Evolutionary conservation across 1,140 invertebrate species (phyloP), one percentile per base, ranked within the genome.

Genomic region (Epicauta chinensis): DNA sequence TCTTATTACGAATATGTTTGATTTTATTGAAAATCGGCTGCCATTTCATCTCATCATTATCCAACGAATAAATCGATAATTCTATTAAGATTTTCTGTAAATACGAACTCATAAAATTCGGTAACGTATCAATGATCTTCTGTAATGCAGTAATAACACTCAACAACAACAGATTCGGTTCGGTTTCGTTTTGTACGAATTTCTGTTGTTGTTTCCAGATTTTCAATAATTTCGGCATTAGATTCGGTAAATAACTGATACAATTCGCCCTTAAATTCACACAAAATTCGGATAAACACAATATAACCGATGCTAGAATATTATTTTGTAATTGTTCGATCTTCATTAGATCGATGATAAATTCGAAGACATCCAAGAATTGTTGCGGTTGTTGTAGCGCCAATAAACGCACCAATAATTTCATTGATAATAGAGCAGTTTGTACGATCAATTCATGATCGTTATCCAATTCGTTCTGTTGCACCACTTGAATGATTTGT

Each of bases 71-170:
- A 53, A 77, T 74, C 15, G 80, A 76, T 11, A 89, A 66, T 51
- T 83, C 80, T 2, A 72, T 75, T 1, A 93, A 63, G 17, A 94
- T 77, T 55, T 87, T 83, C 49, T 84, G 77, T 23, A 94, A 69
- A 70, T 93, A 94, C 0, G 89, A 83, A 56, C 88, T 91, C 15
- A 94, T 68, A 62, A 95, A 93, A 2, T 85, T 71, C 0, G 87
- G 81, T 15, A 93, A 63, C 14, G 82, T 85, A 59, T 91, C 86
- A 1, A 93, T 76, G 15, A 94, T 81, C 67, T 89, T 91, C 46
- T 86, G 81, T 13, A 92, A 67, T 1, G 86, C 80, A 11, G 86
- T 88, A 0, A 92, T 75, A 2, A 59, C 51, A 58, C 69, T 69
- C 15, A 56, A 70, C 70, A 68, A 42, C 63, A 74, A 59, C 37